Percentiles rank a stretch among this genome's conserved stretches.
Conservation (phyloP, 92 coral and sea anemone species). For the Zoanthus solanderi region DNA sequence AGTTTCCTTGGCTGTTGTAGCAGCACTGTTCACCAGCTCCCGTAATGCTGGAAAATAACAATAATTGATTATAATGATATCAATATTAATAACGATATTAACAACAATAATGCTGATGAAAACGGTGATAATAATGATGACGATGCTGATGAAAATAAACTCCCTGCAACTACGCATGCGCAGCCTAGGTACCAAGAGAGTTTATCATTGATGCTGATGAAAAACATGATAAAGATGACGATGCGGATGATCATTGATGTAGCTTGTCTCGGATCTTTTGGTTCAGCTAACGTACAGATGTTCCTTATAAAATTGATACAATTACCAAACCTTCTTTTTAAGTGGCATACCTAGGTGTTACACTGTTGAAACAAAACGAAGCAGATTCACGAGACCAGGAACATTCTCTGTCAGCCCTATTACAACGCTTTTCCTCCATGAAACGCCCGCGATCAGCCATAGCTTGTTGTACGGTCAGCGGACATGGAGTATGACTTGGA, state of each 20-base stretch:
- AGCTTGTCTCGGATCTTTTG: no score
- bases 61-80: background rate
- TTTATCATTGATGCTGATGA: no score
- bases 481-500: slow-evolving; percentile 69
- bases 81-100: no score
- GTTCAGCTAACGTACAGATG: no score
- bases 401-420: slow-evolving; percentile 40
- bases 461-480: slow-evolving; percentile 76
- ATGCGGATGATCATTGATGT: no score
- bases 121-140: no score
- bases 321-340: background rate
- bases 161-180: no score
- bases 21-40: slow-evolving; percentile 93
- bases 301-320: no score
- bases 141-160: no score
- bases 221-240: no score
- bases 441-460: slow-evolving; percentile 85
- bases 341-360: slow-evolving; percentile 28
- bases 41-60: slow-evolving; percentile 40
- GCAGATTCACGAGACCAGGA: slow-evolving; percentile 21
- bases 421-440: slow-evolving; percentile 72
- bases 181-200: no score
- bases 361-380: slow-evolving; percentile 27
- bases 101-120: no score
- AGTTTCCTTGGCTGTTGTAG: slow-evolving; percentile 75